Percentiles rank a stretch among this genome's conserved stretches.
Evolutionary conservation across 2,113 vertebrate genomes (phyloP).

Genomic region (Apeltes quadracus): DNA sequence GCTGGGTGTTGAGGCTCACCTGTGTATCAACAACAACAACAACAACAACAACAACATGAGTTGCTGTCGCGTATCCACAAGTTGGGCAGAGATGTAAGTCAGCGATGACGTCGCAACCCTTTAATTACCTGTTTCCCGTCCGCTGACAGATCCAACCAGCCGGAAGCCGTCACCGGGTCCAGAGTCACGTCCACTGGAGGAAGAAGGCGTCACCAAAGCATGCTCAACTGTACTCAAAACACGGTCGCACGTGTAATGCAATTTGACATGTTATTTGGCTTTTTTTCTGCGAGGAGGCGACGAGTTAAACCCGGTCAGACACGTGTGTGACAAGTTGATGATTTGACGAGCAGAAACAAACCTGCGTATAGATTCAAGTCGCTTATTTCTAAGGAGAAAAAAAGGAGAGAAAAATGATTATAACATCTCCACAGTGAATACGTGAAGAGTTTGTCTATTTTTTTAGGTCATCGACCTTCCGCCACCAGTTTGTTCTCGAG

Average conservation of each 20-base stretch:
- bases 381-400: not conserved
- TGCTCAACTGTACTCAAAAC: not conserved
- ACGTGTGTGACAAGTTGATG: not conserved
- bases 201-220: not conserved
- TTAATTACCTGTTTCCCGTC: conserved; percentile 58
- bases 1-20: conserved; percentile 42
- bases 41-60: not conserved
- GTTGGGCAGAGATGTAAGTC: not conserved
- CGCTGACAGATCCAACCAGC: conserved; percentile 57
- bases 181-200: conserved; percentile 54
- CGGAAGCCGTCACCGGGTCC: conserved; percentile 57
- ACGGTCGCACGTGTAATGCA: not conserved
- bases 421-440: too few relatives aligned
- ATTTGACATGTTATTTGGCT: not conserved
- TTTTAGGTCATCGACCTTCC: conserved; percentile 33
- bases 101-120: not conserved
- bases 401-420: not conserved
- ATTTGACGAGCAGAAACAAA: not conserved
- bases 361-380: not conserved
- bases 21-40: conserved; percentile 4
- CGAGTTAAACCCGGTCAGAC: not conserved
- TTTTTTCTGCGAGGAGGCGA: not conserved
- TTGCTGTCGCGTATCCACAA: not conserved
- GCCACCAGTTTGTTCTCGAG: conserved; percentile 31
- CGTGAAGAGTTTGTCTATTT: too few relatives aligned